Evolutionary conservation across 2,113 vertebrate species (phyloP), one percentile per base, ranked within the genome.

Genomic region (Synchiropus splendidus): DNA sequence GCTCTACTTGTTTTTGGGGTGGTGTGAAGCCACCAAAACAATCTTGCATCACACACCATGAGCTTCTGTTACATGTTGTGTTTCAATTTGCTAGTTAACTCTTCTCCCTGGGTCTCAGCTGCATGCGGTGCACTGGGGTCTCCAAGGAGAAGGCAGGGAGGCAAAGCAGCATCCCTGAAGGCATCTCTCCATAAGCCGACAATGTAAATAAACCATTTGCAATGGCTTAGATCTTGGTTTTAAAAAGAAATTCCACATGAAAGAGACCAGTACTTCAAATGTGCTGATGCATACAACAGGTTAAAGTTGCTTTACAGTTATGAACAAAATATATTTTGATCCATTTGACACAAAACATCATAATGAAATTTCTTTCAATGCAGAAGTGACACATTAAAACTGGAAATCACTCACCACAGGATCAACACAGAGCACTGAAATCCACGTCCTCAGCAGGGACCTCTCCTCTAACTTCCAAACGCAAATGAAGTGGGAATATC

Each of bases 101-200:
- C 33, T 54, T 46, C 58, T 62, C 67, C 61, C 65, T 76, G 72
- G 77, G 82, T 74, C 82, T 85, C 84, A 87, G 81, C 82, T 87
- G 85, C 59, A 64, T 41, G 56, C 48, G 61, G 63, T 45, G 33
- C 62, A 69, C 67, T 33, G 21, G 36, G 51, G 74, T 70, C 83
- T 81, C 78, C 56, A 31, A 68, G 80, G 79, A 70, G 52, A 30
- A 67, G 50, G 52, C 44, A 50, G 51, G 57, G 30, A 69, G 57
- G 58, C 43, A 51, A 66, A 45, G 45, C 60, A 67, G 64, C 46
- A 45, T 63, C 58, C 76, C 70, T 43, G 13, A 18, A 58, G 77
- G 54, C 53, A 18, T 16, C 31, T 34, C 60, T 62, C 58, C 54
- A 10, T 51, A 45, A 39, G 39, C 40, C 48, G 8, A 54, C 42